Base-by-base conservation (phyloP, 2,888 invertebrate genomes). In the Brenthis daphne region DNA sequence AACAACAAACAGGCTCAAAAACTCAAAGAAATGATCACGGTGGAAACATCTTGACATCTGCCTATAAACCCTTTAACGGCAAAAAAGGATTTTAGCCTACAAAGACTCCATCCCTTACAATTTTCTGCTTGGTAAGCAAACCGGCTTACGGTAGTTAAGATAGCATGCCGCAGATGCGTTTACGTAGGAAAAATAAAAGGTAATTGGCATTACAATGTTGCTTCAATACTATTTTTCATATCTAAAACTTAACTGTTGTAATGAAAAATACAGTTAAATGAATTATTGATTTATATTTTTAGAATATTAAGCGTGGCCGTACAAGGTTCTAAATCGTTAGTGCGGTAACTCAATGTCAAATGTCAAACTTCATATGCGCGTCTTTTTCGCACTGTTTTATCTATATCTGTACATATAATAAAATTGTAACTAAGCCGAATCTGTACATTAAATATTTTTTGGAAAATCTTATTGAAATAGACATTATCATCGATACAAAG, bases 41-140 rank as follows among this genome's bases (percentile, higher is more conserved):
- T 71, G 55, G 58, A 64, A 75, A 64, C 67, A 55, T 73, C 82
- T 82, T 82, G 79, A 77, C 91, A 91, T 88, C 91, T 90, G 91
- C 86, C 80, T 78, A 71, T 74, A 78, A 79, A 82, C 83, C 83
- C 83, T 80, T 85, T 81, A 75, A 75, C 73, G 74, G 74, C 73
- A 79, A 78, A 81, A 80, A 79, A 77, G 70, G 73, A 77, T 79
- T 80, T 77, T 75, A 75, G 64, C 29, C 60, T 20, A 75, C 71
- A 76, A 75, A 75, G 76, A 76, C 70, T 69, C 58, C 57, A 71
- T 73, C 75, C 74, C 74, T 77, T 76, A 76, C 73, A 69, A 77
- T 77, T 79, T 79, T 79, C 77, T 78, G 79, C 77, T 72, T 72
- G 71, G 71, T 70, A 76, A 71, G 66, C 61, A 69, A 58, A 57